A percentile compares a stretch with the other conserved stretches of the same genome.
These are phyloP conservation scores for Daubentonia madagascariensis DNA, from an alignment of 2,113 vertebrate genomes.

Conservation along the genomic window DNA sequence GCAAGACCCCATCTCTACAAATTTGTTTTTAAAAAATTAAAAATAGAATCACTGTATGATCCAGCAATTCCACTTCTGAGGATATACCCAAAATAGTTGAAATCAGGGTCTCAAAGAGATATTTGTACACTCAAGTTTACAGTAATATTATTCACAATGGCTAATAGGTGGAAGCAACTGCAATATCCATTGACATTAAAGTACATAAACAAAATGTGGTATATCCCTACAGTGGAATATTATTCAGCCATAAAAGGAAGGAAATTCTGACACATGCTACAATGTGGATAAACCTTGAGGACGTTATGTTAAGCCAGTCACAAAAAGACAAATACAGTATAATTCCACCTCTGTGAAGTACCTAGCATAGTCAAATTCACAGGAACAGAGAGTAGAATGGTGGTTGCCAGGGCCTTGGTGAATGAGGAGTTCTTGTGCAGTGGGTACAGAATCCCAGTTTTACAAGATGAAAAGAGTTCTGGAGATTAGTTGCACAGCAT, in stretches of 20 bases:
- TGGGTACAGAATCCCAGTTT: not conserved
- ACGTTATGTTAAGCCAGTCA: not conserved
- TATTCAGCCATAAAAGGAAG: not conserved
- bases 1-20: not conserved
- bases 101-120: not conserved
- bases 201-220: not conserved
- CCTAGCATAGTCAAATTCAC: no score
- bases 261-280: not conserved
- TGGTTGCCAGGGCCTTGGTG: not conserved
- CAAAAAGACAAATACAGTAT: not conserved
- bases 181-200: not conserved
- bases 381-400: no score
- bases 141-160: not conserved
- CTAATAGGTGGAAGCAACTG: no score
- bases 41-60: not conserved
- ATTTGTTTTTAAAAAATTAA: not conserved
- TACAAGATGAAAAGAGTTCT: not conserved
- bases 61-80: not conserved
- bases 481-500: rapidly evolving
- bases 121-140: not conserved
- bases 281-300: not conserved
- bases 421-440: rapidly evolving
- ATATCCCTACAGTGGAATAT: rapidly evolving
- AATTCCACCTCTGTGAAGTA: not conserved
- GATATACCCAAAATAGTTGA: not conserved